Evolutionary conservation across 2,113 vertebrate species (phyloP), one percentile per base, ranked within the genome.

Genomic region (Mus musculus): DNA sequence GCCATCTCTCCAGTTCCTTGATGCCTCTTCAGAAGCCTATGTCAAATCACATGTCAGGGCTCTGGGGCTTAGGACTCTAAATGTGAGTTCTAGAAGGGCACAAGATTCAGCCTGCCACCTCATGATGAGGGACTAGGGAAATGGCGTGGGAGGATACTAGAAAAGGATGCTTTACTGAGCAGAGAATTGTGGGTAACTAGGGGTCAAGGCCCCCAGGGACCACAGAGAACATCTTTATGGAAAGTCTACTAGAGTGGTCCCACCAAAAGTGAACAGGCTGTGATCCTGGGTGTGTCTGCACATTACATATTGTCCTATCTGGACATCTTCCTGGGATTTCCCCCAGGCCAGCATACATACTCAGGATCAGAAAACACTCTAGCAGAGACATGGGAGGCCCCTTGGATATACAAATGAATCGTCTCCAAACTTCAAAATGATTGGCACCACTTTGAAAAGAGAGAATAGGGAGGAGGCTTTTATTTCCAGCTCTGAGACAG

Each of bases 401-500:
- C n/a, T 2, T 28, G 30, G 28, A 2, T 52, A 69, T 2, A 86
- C 56, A 73, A 67, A 12, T 16, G 56, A 85, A 42, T 82, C 1
- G 10, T 26, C 49, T 82, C 54, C 63, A 86, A 63, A 92, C 61
- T 89, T 88, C 54, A 28, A 88, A 95, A n/a, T 59, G 85, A 84
- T 1, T 9, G 88, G n/a, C 30, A 77, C 12, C 72, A 56, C 65
- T 82, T 88, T 77, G 65, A 89, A 89, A 89, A 87, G 33, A 69
- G 39, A 92, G 36, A 76, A 91, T 28, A 17, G 22, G 1, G 20
- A 72, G 17, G 1, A 54, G 52, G 65, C 7, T 94, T 95, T 88
- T 59, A 76, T 95, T 90, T 90, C 72, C 39, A 26, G 49, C 67
- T 87, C 73, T 61, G 22, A 87, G 94, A 69, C 72, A 71, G n/a